A percentile compares a stretch with the other conserved stretches of the same genome.
These are phyloP conservation scores for Coracias cyanogaster DNA, from an alignment of 2,797 vertebrate species.

Conservation along the genomic window DNA sequence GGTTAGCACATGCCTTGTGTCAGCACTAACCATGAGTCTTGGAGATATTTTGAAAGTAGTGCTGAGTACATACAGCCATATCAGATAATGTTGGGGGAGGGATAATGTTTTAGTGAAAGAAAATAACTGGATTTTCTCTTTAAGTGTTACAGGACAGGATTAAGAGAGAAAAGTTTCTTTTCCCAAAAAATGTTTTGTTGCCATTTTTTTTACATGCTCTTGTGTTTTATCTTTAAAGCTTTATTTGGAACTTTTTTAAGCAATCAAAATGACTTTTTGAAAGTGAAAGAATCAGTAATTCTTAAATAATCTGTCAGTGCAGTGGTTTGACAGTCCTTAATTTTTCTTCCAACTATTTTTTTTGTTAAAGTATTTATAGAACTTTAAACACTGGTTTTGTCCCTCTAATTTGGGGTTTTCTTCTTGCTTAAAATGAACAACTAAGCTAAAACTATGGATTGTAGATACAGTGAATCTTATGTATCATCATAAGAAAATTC, in stretches of 20 bases:
- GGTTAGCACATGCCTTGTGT: neutral
- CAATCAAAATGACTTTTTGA: neutral
- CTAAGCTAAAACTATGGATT: neutral
- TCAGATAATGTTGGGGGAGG: neutral
- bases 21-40: neutral
- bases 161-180: neutral
- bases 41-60: neutral
- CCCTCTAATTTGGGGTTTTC: neutral
- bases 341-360: neutral
- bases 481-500: too few species aligned
- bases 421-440: neutral
- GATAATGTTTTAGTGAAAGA: neutral
- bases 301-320: neutral
- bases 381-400: neutral
- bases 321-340: neutral
- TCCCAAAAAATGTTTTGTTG: fast-evolving
- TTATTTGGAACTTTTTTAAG: neutral
- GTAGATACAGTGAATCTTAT: neutral
- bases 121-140: neutral
- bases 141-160: neutral
- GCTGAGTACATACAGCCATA: neutral
- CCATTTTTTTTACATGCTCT: neutral
- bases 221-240: neutral
- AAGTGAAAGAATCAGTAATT: neutral
- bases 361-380: neutral